These are phyloP conservation scores for Beroe ovata DNA, from an alignment of 37 sponge, comb jelly and placozoan species.

Conservation along the genomic window DNA sequence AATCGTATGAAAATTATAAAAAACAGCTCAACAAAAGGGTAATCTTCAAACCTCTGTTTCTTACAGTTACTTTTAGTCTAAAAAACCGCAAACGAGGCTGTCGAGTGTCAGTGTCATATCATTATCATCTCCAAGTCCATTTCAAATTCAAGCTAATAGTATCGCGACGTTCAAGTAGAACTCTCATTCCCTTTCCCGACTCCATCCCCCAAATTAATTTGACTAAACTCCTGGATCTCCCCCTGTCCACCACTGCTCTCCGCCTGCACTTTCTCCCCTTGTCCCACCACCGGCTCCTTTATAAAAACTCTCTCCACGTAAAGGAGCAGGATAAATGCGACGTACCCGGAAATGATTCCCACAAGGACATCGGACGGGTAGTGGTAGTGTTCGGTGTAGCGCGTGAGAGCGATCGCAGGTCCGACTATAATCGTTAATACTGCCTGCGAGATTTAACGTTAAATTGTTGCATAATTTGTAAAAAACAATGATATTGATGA, in stretches of 20 bases:
- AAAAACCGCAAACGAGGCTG: no score
- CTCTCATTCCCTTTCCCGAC: neutral
- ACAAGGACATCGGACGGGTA: neutral
- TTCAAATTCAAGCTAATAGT: no score
- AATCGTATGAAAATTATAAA: no score
- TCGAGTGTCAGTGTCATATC: no score
- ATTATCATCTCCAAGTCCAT: no score
- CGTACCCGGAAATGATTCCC: conserved; percentile 4
- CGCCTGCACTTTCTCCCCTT: no score
- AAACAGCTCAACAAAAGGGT: no score
- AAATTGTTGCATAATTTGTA: no score
- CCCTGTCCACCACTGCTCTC: neutral
- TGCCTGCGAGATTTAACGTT: neutral
- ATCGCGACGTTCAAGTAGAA: neutral
- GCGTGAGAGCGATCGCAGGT: conserved; percentile 22
- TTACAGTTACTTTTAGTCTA: no score
- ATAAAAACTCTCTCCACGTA: neutral
- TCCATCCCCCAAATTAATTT: no score
- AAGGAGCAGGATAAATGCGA: neutral
- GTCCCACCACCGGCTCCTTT: neutral
- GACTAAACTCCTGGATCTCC: neutral
- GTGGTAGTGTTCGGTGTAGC: conserved; percentile 40
- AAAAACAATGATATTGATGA: neutral
- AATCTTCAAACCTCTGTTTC: no score
- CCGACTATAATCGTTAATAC: neutral